Percentiles rank a stretch among this genome's conserved stretches.
These are phyloP conservation scores for Disparrhopalites patrizii DNA, from an alignment of 2,888 invertebrate genomes.

Conservation along the genomic window DNA sequence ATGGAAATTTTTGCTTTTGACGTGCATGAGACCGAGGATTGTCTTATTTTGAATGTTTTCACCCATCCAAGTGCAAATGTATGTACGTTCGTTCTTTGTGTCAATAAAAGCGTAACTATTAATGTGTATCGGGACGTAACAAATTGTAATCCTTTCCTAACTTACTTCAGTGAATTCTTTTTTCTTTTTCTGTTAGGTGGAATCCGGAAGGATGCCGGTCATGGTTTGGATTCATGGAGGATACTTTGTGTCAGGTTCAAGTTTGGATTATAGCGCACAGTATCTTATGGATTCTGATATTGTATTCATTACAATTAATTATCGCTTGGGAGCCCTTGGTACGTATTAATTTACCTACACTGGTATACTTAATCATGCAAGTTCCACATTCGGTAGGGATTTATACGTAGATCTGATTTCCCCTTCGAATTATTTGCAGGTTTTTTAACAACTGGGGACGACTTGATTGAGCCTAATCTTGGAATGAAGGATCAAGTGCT, in stretches of 20 bases:
- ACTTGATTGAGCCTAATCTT: not conserved
- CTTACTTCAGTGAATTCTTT: too few species aligned
- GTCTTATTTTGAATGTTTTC: conserved; percentile 22
- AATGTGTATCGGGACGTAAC: too few species aligned
- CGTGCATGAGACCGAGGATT: conserved; percentile 1
- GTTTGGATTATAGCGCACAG: conserved; percentile 15
- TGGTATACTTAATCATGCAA: too few species aligned
- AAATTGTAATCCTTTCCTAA: too few species aligned
- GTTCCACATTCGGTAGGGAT: too few species aligned
- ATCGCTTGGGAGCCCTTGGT: conserved; percentile 19
- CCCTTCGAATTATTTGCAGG: not conserved
- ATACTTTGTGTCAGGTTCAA: conserved; percentile 9
- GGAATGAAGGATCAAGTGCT: conserved; percentile 17
- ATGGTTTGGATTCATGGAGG: conserved; percentile 24
- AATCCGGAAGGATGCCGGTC: conserved; percentile 1
- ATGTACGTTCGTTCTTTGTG: too few species aligned
- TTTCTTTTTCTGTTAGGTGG: not conserved
- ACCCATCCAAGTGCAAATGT: not conserved
- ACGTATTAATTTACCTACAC: too few species aligned
- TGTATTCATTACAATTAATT: conserved; percentile 3
- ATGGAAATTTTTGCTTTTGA: not conserved
- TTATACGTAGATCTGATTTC: too few species aligned
- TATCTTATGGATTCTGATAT: conserved; percentile 5
- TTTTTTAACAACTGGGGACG: conserved; percentile 17
- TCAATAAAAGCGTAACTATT: too few species aligned